Base-by-base conservation (phyloP, 64 coral and sea anemone genomes). In the Porites australiensis region DNA sequence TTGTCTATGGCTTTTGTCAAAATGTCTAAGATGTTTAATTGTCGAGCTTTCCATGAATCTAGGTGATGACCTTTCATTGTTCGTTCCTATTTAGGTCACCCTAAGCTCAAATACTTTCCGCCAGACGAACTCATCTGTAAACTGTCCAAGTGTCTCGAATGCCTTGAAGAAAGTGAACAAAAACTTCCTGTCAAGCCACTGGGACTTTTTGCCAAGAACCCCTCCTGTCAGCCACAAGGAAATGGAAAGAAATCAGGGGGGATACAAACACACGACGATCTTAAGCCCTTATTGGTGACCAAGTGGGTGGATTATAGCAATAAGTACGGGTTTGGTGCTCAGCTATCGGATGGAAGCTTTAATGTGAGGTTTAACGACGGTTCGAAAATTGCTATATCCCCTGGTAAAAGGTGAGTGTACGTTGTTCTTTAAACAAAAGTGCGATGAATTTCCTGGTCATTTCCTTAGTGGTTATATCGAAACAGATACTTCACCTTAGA, bases 271-370 rank as follows among this genome's bases (percentile, higher is more conserved):
- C 63, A 49, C 7, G 81, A 67, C 51, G 15, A 61, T 22, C 92
- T 86, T 64, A 75, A 63, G 58, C 59, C 88, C 43, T 82, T 94
- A 44, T 45, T 94, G 20, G 94, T 97, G 16, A 90, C 88, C 0
- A 99, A 99, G 64, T 99, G 98, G 98, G 98, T 99, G 0, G 98
- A 99, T 48, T 99, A 99, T 62, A 99, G 98, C 14, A 99, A 99
- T 43, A 99, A 99, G 48, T 96, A 99, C 73, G 98, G 98, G 50
- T 99, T 99, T 86, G 98, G 98, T 37, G 94, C 94, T 2, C 94
- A 99, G 51, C 52, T 99, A 11, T 99, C 98, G 48, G 98, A 99
- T 74, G 94, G 98, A 4, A 94, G 98, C 75, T 94, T 99, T 13
- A 88, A 90, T 60, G 98, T 99, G 2, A 75, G 98, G 67, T 99